These are phyloP conservation scores for Ochotona princeps DNA, from an alignment of 2,113 vertebrate species.

Conservation along the genomic window DNA sequence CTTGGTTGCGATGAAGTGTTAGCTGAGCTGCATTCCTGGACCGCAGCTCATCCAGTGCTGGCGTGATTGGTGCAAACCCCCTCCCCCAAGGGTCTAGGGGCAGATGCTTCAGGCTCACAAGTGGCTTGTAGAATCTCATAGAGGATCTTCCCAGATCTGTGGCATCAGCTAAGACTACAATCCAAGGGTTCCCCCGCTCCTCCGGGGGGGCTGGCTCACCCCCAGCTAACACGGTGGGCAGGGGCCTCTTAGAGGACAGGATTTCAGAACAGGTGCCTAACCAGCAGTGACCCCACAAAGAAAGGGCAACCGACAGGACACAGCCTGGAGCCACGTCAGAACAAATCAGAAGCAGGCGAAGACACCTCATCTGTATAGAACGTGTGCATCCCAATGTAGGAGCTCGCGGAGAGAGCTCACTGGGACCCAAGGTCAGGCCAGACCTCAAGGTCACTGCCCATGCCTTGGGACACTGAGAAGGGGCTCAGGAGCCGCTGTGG, in stretches of 20 bases:
- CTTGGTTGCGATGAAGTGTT: neutral
- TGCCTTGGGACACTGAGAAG: neutral
- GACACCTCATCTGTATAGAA: neutral
- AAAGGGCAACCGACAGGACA: neutral
- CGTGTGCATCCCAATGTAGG: neutral
- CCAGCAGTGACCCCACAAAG: neutral
- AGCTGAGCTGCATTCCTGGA: neutral
- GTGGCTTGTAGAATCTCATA: no score
- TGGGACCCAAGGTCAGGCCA: no score
- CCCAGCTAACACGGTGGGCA: neutral
- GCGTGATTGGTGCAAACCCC: rapidly evolving
- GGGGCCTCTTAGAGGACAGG: neutral
- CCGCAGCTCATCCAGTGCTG: neutral
- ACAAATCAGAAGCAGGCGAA: neutral
- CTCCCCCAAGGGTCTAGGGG: no score
- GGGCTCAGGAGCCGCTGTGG: no score
- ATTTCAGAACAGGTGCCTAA: neutral
- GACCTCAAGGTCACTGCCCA: neutral
- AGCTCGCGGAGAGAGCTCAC: rapidly evolving
- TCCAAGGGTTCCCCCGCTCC: neutral
- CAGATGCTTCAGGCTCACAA: no score
- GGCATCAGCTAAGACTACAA: neutral
- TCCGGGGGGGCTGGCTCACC: neutral
- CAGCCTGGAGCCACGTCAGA: neutral
- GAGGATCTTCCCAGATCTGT: neutral